Percentiles rank a stretch among this genome's conserved stretches.
phyloP scores from a whole-genome alignment of 2,113 vertebrate genomes.

The Oceanodroma tethys region DNA sequence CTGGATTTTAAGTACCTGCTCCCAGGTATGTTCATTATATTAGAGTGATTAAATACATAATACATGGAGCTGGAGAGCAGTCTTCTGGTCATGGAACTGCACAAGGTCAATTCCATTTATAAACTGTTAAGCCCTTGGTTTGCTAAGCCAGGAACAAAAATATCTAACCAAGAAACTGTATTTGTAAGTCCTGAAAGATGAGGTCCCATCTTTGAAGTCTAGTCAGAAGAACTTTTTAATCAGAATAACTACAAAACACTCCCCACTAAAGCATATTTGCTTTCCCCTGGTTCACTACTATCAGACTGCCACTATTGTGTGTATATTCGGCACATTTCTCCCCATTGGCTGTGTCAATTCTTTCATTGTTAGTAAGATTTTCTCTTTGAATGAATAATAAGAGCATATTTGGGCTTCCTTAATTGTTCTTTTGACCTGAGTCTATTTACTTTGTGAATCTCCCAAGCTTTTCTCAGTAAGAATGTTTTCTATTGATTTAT shows the following conservation, averaged over 20 bases:
- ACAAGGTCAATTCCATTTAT: background rate
- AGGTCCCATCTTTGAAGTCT: background rate
- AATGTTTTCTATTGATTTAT: background rate
- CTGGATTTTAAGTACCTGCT: background rate
- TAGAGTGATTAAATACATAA: background rate
- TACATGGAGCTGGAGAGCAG: background rate
- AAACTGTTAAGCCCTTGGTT: background rate
- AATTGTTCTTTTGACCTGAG: background rate
- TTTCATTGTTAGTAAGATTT: background rate
- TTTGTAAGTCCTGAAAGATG: background rate
- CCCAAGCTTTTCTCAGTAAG: background rate
- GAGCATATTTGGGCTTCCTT: background rate
- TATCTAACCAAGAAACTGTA: background rate
- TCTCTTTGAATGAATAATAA: background rate
- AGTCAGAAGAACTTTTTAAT: background rate
- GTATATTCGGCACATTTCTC: background rate
- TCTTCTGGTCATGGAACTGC: background rate
- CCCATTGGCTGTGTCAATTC: background rate
- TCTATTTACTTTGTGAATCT: background rate
- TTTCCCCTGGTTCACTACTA: background rate
- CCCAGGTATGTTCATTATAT: background rate
- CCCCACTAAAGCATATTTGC: background rate
- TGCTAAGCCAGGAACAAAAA: background rate
- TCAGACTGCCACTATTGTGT: background rate
- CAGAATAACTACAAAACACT: background rate